Base-by-base conservation (phyloP, 2,797 vertebrate species). In the Notolabrus celidotus region DNA sequence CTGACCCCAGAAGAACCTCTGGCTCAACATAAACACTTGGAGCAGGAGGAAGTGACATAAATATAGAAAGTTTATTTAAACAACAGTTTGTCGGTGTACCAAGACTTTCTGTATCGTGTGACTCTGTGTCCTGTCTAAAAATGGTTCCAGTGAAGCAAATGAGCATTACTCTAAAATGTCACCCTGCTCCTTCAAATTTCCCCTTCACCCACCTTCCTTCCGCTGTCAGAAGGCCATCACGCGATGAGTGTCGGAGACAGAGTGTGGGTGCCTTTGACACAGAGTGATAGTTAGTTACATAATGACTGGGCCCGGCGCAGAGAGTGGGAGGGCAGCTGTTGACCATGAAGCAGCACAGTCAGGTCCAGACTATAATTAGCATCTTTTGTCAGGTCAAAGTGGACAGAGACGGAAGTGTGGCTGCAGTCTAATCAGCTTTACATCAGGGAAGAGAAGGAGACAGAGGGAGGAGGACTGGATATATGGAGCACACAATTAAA, bases 311-410 rank as follows among this genome's bases (percentile, higher is more conserved):
- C 36, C 43, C 25, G 46, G 41, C 38, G 45, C 66, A 58, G 38
- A n/a, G 73, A 83, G 73, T 77, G 64, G 86, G 86, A 83, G 73
- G 74, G 65, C 60, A 59, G 74, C 75, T 69, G 69, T 19, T 71
- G 77, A 85, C 83, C 72, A 42, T 65, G 63, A 71, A 68, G 78
- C 60, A 49, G 52, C 25, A 20, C 78, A 59, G 73, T 77, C 38
- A 52, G 68, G 75, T 74, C 80, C 80, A 41, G 49, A 39, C 86
- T 91, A 85, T 89, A 91, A 87, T 89, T 86, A 88, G 71, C 77
- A 71, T 74, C 74, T 73, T 76, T 67, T 69, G 58, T 61, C 74
- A 68, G 82, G 84, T 86, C 72, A 67, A 39, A 80, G 60, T 71
- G 60, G 66, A 69, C 62, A 46, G 36, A 65, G 68, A 68, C 63